Base-by-base conservation (phyloP, 92 coral and sea anemone species). In the Epizoanthus rinbou region DNA sequence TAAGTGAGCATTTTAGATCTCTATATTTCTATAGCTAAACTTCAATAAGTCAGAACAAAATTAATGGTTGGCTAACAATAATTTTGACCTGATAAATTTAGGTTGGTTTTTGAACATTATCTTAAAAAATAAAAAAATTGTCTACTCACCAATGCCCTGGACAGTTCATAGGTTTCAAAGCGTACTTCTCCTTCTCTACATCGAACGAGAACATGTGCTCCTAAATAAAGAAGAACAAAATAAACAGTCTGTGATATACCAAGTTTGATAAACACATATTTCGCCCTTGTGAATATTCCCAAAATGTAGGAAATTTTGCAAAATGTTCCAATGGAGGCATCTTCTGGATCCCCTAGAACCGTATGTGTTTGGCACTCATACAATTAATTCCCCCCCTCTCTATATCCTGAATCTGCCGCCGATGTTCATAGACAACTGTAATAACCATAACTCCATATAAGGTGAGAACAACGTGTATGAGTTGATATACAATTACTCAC, bases 151-250 rank as follows among this genome's bases (percentile, higher is more conserved):
- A 95, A 69, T 95, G 98, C 50, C 98, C 98, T 64, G 98, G 98
- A 83, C 98, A 95, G 88, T 95, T 95, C 98, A 95, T 95, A 8
- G 98, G 98, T 70, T 95, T 95, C 22, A 95, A 82, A 43, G 98
- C 98, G 80, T 90, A 95, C 10, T 85, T 79, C 68, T 95, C 98
- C 79, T 95, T 95, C 57, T 95, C 98, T 23, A 95, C 95, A 62
- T 93, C 98, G 81, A 95, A 95, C 25, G 95, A 89, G 85, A 95
- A 95, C 98, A 95, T 88, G 87, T 95, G 81, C 80, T 95, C 98
- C 98, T 95, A 52, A 18, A 69, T n/a, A 57, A 74, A 37, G 43
- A 37, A 37, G 43, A 37, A 35, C 2, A 35, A 81, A 76, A 23
- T 4, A 3, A 18, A 60, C n/a, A 5, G 37, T 6, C 50, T 22